Evolutionary conservation across 2,888 invertebrate genomes (phyloP).

Genomic region (Disparrhopalites patrizii): DNA sequence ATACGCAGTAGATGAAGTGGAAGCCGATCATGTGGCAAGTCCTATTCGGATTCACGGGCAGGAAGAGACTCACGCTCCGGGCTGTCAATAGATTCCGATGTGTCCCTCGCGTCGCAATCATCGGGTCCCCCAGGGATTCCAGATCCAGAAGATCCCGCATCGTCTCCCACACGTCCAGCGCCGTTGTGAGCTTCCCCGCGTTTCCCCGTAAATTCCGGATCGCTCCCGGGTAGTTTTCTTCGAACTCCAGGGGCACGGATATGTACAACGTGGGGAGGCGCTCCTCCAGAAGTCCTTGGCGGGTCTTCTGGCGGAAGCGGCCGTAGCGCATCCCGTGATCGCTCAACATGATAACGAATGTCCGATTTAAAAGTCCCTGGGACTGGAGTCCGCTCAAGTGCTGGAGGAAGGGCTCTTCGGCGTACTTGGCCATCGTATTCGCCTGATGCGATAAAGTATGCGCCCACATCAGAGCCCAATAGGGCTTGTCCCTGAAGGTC

Average conservation of each 20-base stretch:
- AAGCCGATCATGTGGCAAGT: conserved; percentile 29
- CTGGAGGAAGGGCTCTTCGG: conserved; percentile 50
- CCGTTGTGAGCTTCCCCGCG: conserved; percentile 61
- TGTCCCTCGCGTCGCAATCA: conserved; percentile 72
- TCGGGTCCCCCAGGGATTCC: too few species aligned
- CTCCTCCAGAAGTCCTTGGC: conserved; percentile 50
- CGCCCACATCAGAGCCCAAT: conserved; percentile 49
- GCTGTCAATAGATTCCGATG: conserved; percentile 53
- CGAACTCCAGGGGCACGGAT: neutral
- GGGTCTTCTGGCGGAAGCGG: conserved; percentile 50
- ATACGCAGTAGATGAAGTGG: conserved; percentile 29
- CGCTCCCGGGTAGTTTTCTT: conserved; percentile 50
- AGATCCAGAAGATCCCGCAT: conserved; percentile 62
- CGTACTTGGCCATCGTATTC: conserved; percentile 50
- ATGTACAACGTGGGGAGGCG: conserved; percentile 28
- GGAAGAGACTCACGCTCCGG: conserved; percentile 15
- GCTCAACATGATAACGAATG: conserved; percentile 50
- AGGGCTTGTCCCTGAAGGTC: conserved; percentile 60
- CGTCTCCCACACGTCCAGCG: conserved; percentile 78
- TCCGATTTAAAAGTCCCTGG: conserved; percentile 46
- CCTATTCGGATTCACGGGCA: conserved; percentile 26
- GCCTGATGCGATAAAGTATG: conserved; percentile 51
- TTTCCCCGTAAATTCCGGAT: conserved; percentile 58
- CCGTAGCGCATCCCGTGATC: conserved; percentile 54
- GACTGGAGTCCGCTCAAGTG: conserved; percentile 49